These are phyloP conservation scores for Pipistrellus nathusii DNA, from an alignment of 2,797 vertebrate genomes.

Conservation along the genomic window DNA sequence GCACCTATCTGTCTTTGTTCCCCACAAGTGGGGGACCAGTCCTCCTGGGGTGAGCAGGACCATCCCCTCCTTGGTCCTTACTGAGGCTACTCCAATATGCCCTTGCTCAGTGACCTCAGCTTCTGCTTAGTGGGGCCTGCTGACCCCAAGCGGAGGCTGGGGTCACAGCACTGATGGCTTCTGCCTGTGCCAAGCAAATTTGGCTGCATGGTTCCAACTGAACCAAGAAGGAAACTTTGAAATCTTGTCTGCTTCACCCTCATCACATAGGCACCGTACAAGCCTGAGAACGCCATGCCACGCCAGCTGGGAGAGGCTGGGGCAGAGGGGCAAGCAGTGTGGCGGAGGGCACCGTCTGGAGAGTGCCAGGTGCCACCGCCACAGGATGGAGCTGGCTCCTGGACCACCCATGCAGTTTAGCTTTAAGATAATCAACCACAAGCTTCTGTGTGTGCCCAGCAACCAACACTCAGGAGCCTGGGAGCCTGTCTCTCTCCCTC, in stretches of 20 bases:
- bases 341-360: not conserved
- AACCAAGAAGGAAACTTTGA: not conserved
- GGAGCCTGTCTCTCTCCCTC: not conserved
- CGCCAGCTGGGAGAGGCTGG: not conserved
- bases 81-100: not conserved
- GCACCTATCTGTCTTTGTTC: not conserved
- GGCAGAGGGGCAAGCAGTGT: not conserved
- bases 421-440: not conserved
- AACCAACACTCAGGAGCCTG: not conserved
- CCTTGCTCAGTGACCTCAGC: not conserved
- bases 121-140: not conserved
- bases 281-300: accelerated
- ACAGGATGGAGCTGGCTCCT: not conserved
- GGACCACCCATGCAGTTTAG: not conserved
- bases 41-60: not conserved
- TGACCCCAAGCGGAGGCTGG: not conserved
- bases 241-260: not conserved
- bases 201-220: not conserved
- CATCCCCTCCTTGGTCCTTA: not conserved
- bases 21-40: not conserved
- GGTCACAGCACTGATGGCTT: not conserved
- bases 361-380: not conserved
- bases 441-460: not conserved
- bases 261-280: too few relatives aligned
- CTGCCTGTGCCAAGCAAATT: not conserved